Evolutionary conservation across 1,140 invertebrate genomes (phyloP).

Genomic region (Hyposmocoma kahamanoa): DNA sequence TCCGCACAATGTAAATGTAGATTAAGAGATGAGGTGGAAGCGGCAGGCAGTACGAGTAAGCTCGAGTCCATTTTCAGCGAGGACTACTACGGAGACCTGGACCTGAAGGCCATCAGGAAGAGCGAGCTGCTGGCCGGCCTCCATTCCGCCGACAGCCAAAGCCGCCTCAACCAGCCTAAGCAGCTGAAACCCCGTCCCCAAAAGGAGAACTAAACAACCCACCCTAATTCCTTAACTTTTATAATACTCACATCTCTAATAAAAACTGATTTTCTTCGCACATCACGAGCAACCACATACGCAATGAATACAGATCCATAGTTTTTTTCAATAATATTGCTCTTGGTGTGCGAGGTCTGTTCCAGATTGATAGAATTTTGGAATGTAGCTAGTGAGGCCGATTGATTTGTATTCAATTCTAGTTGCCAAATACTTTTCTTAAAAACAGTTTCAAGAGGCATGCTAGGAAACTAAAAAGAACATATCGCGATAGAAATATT

Average conservation of each 20-base stretch:
- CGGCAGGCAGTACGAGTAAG: conserved; percentile 63
- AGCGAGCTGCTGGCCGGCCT: conserved; percentile 89
- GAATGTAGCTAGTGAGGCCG: conserved; percentile 49
- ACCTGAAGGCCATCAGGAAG: conserved; percentile 94
- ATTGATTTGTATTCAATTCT: conserved; percentile 63
- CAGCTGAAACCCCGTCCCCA: conserved; percentile 73
- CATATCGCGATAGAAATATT: conserved; percentile 58
- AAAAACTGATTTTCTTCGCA: conserved; percentile 34
- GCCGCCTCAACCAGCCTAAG: conserved; percentile 70
- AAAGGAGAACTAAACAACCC: conserved; percentile 64
- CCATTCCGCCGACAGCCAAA: conserved; percentile 57
- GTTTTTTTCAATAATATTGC: conserved; percentile 22
- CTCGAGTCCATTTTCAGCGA: conserved; percentile 80
- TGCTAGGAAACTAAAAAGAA: conserved; percentile 50
- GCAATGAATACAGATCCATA: conserved; percentile 17
- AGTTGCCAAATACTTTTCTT: conserved; percentile 67
- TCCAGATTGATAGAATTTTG: conserved; percentile 49
- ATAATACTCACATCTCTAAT: conserved; percentile 56
- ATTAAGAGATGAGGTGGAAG: conserved; percentile 39
- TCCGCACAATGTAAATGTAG: conserved; percentile 23
- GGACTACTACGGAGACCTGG: conserved; percentile 96
- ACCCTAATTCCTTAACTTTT: conserved; percentile 36
- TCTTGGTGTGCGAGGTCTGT: conserved; percentile 41
- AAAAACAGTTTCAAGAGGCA: conserved; percentile 53
- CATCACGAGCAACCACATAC: conserved; percentile 30